phyloP scores from a whole-genome alignment of 2,113 vertebrate species.

The Herpailurus yagouaroundi region DNA sequence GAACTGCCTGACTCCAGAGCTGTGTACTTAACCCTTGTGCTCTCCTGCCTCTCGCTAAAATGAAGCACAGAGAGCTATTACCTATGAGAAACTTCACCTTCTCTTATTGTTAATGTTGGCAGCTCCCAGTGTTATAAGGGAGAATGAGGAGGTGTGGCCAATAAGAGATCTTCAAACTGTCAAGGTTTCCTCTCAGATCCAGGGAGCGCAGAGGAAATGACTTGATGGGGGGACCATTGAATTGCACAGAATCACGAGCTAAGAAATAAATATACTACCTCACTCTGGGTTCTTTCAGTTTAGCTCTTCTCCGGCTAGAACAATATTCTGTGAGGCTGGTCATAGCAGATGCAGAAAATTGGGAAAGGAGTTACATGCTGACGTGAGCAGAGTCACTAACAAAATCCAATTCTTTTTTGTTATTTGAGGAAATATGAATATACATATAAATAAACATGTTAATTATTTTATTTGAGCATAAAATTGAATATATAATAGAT shows the following conservation, averaged over 20 bases:
- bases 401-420: constrained; percentile 12
- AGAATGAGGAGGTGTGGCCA: background rate
- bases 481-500: background rate
- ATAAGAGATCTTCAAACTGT: background rate
- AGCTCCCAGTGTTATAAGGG: background rate
- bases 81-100: background rate
- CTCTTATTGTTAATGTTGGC: background rate
- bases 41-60: background rate
- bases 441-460: background rate
- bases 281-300: background rate
- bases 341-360: background rate
- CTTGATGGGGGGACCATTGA: background rate
- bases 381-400: background rate
- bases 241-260: background rate
- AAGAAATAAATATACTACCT: background rate
- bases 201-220: background rate
- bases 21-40: background rate
- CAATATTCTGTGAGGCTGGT: background rate
- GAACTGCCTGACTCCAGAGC: background rate
- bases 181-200: background rate
- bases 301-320: background rate
- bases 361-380: background rate
- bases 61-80: background rate
- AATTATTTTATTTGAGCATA: background rate
- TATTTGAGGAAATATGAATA: background rate